Evolutionary conservation across 2,888 invertebrate species (phyloP).

Genomic region (Pandemis cinnamomeana): DNA sequence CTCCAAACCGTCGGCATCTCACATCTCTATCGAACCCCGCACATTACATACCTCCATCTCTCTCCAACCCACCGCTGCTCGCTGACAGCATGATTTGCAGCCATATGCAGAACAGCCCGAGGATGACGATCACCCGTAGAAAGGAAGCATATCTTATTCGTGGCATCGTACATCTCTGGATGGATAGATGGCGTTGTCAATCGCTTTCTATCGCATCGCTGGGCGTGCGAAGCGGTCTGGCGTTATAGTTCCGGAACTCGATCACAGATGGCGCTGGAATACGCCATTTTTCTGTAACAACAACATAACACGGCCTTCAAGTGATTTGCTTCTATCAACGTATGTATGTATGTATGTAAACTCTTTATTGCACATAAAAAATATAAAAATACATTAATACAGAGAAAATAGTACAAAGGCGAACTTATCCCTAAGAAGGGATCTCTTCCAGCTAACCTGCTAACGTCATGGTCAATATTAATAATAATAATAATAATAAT

Average conservation of each 20-base stretch:
- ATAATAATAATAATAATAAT: too few relatives aligned
- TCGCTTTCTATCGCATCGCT: background rate
- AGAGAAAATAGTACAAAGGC: too few relatives aligned
- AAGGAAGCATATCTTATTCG: constrained; percentile 77
- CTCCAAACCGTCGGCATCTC: background rate
- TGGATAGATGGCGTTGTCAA: constrained; percentile 29
- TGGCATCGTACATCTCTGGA: constrained; percentile 69
- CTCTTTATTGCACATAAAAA: too few relatives aligned
- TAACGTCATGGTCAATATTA: too few relatives aligned
- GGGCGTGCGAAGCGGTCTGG: background rate
- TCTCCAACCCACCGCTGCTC: constrained; percentile 64
- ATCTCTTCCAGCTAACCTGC: too few relatives aligned
- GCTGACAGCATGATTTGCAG: constrained; percentile 78
- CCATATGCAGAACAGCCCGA: constrained; percentile 76
- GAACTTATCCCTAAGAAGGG: too few relatives aligned
- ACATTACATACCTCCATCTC: constrained; percentile 63
- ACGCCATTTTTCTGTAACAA: constrained; percentile 8
- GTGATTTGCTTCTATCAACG: background rate
- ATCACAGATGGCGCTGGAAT: background rate
- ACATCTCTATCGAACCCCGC: background rate
- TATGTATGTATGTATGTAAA: too few relatives aligned
- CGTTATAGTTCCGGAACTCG: constrained; percentile 1
- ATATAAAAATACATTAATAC: too few relatives aligned
- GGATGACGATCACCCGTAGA: constrained; percentile 70
- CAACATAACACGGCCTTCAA: background rate